Evolutionary conservation across 2,113 vertebrate genomes (phyloP), one percentile per base, ranked within the genome.

Genomic region (Myotis lucifugus): DNA sequence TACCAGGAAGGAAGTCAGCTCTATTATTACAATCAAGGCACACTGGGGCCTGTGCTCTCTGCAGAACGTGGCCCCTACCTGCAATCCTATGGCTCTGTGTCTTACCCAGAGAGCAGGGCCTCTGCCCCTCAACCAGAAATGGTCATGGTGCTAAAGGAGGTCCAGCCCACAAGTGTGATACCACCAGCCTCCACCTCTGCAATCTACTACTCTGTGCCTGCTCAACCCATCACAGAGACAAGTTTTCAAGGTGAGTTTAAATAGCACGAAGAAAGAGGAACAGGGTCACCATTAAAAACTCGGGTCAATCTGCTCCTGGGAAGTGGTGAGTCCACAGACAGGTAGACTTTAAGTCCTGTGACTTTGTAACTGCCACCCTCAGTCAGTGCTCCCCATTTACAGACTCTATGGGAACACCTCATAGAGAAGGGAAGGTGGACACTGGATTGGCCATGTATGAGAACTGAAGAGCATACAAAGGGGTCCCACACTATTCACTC

Each of bases 131-230:
- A 96, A 14, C 88, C 94, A 54, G 74, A 96, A 76, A 78, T 96
- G 83, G 70, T 95, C 7, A 96, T 93, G 90, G 61, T 96, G 2
- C 81, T 95, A 8, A 96, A 93, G 37, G 52, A 96, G 50, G 21
- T 90, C 79, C 76, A 90, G 50, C 59, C 91, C 18, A 40, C 37
- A 42, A 48, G 89, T 12, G 34, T 64, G 19, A 46, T 13, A 34
- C 40, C 87, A 61, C 10, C 77, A 19, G 70, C 21, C 25, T 89
- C 78, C 3, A 81, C 73, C 8, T 70, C 82, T 52, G 79, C 40
- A 64, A 34, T 93, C 21, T 93, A 77, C 56, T 95, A 88, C 29
- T 11, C 93, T 37, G 48, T 59, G n/a, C 54, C 77, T 83, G n/a
- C 76, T 40, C 76, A 90, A 34, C 10, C 85, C 54, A 79, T 50